Base-by-base conservation (phyloP, 2,888 invertebrate species). In the Tiphia femorata region DNA sequence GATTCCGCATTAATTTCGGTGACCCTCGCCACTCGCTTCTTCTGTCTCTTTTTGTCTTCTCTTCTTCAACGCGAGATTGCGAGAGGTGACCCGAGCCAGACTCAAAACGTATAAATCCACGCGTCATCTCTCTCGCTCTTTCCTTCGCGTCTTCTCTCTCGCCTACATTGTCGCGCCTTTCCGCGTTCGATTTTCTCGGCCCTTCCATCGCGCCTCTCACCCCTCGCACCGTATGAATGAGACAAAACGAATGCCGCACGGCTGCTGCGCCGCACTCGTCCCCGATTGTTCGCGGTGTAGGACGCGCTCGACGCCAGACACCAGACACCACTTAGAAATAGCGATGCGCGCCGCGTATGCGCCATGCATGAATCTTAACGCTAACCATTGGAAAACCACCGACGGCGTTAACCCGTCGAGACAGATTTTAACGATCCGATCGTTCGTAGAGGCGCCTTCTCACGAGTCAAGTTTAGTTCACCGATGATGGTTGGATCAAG, bases 161-260 rank as follows among this genome's bases (percentile, higher is more conserved):
- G 27, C 10, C 19, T 12, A 8, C 2, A 8, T 6, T 33, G 20
- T 41, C 23, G 10, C 25, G 33, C 12, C 33, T 33, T 12, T 29
- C 29, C 29, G 12, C 12, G 10, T 12, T 12, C 12, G 10, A n/a
- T 12, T 10, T 12, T 12, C 2, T 12, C 5, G 29, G 6, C 14
- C 14, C 35, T 35, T 14, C 14, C 35, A 7, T 35, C 35, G n/a
- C 14, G 35, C 6, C 7, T 10, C 19, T 37, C 17, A 17, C 17
- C 17, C 19, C 4, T 19, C 17, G 17, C 17, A 2, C 37, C 33
- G 38, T 46, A 40, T 30, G 53, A 57, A 48, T 38, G 53, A 44
- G 53, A 53, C 35, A 25, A 43, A 44, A 48, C 47, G 19, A 33
- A 46, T 17, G 19, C 14, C 10, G 25, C 7, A 27, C 33, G n/a